Percentiles rank a stretch among this genome's conserved stretches.
These are phyloP conservation scores for Conistra vaccinii DNA, from an alignment of 2,888 invertebrate genomes.

Conservation along the genomic window DNA sequence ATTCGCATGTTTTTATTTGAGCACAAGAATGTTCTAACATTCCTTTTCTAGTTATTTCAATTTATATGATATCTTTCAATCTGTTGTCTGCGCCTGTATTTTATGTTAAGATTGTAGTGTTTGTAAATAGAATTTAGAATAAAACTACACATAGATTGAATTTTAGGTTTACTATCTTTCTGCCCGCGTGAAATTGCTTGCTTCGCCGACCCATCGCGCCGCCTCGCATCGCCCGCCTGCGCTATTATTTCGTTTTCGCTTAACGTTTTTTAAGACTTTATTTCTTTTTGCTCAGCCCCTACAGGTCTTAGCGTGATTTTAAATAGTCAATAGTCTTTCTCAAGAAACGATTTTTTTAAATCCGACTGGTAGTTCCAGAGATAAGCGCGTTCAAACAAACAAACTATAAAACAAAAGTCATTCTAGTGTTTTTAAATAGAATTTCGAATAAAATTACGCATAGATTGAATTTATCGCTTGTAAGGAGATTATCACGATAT, in stretches of 20 bases:
- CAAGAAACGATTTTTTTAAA: no score
- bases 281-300: no score
- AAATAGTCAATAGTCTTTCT: no score
- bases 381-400: no score
- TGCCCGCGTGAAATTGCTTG: no score
- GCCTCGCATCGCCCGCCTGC: no score
- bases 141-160: slow-evolving; percentile 19
- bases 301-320: no score
- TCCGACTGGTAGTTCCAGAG: no score
- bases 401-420: no score
- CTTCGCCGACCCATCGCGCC: no score
- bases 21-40: slow-evolving; percentile 11
- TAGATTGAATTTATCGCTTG: slow-evolving; percentile 21
- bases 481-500: slow-evolving; percentile 18
- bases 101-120: slow-evolving; percentile 15
- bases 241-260: no score
- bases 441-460: slow-evolving; percentile 11
- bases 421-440: neutral
- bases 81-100: slow-evolving; percentile 19
- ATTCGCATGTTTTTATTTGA: slow-evolving; percentile 25
- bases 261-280: no score
- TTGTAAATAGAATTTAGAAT: slow-evolving; percentile 19
- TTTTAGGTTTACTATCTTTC: slow-evolving; percentile 2
- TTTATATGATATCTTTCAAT: slow-evolving; percentile 37
- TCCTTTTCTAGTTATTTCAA: slow-evolving; percentile 41